phyloP scores from a whole-genome alignment of 2,888 invertebrate species.

The Limnephilus lunatus region DNA sequence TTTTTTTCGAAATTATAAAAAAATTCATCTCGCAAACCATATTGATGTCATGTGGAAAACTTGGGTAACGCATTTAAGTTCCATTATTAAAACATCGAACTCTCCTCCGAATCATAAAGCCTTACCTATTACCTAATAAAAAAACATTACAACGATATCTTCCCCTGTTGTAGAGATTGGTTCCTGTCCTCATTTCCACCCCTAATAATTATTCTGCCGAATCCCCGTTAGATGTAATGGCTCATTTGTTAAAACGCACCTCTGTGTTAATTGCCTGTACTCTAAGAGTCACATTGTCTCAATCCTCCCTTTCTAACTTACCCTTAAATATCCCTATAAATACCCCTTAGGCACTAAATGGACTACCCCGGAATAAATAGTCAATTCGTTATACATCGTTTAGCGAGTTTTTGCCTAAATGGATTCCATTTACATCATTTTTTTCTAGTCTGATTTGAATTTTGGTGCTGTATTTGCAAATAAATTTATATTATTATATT shows the following conservation, averaged over 20 bases:
- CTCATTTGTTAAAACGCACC: constrained; percentile 42
- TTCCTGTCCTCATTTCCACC: not conserved
- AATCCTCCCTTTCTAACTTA: constrained; percentile 11
- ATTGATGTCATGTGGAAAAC: not conserved
- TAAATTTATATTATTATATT: not conserved
- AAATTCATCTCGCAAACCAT: not conserved
- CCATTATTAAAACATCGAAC: not conserved
- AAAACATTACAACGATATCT: constrained; percentile 12
- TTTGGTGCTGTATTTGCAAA: not conserved
- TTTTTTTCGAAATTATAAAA: not conserved
- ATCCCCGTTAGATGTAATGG: constrained; percentile 33
- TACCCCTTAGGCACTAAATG: not conserved
- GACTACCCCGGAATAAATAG: not conserved
- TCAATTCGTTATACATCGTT: not conserved
- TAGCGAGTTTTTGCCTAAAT: not conserved
- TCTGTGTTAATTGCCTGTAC: constrained; percentile 33
- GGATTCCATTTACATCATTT: not conserved
- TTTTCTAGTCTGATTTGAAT: not conserved
- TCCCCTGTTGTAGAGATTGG: not conserved
- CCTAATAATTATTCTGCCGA: constrained; percentile 13
- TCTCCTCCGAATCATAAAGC: not conserved
- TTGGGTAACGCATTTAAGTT: not conserved
- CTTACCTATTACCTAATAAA: not conserved
- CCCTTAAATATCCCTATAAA: constrained; percentile 16
- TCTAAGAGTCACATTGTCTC: constrained; percentile 38